Evolutionary conservation across 2,888 invertebrate species (phyloP).

Genomic region (Drosophila formosana): DNA sequence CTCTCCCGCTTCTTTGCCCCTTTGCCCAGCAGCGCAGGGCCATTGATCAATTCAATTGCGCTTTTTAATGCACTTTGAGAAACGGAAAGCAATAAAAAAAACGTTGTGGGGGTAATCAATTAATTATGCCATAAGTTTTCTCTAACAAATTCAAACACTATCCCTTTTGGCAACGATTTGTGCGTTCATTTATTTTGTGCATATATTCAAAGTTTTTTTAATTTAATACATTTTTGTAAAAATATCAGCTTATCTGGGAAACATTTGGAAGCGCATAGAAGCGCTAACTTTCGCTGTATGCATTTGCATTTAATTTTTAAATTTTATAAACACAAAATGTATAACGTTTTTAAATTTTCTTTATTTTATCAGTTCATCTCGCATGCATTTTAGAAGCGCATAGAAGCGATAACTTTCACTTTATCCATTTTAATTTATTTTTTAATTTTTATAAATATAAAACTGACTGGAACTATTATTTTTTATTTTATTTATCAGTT

Average conservation of each 20-base stretch:
- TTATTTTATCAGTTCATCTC: too few relatives aligned
- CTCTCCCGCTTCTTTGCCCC: constrained; percentile 6
- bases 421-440: too few relatives aligned
- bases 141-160: constrained; percentile 12
- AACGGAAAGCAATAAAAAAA: constrained; percentile 42
- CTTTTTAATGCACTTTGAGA: constrained; percentile 44
- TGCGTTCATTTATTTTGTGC: background rate
- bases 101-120: constrained; percentile 56
- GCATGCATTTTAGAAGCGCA: too few relatives aligned
- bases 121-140: constrained; percentile 53
- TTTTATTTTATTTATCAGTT: background rate
- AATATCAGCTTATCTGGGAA: too few relatives aligned
- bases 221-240: too few relatives aligned
- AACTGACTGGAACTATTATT: background rate
- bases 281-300: too few relatives aligned
- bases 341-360: too few relatives aligned
- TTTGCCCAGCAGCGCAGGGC: constrained; percentile 30
- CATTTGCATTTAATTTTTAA: too few relatives aligned
- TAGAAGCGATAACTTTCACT: too few relatives aligned
- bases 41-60: constrained; percentile 39
- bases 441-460: background rate
- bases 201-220: too few relatives aligned
- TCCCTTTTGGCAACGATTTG: background rate
- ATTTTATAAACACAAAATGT: too few relatives aligned
- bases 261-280: too few relatives aligned